Base-by-base conservation (phyloP, 2,888 invertebrate genomes). In the Acleris emargana region DNA sequence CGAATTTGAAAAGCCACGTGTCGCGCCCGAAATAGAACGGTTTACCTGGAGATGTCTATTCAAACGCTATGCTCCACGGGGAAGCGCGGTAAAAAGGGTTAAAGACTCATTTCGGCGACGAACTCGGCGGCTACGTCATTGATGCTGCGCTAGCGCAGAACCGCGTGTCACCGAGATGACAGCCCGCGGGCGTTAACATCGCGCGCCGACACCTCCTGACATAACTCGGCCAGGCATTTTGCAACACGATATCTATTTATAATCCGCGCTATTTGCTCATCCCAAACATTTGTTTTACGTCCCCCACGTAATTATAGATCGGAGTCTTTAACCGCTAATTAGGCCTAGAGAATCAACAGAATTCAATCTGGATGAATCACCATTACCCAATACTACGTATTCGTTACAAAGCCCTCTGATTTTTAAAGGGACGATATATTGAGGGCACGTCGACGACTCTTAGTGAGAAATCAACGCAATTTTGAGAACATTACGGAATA, bases 251-350 rank as follows among this genome's bases (percentile, higher is more conserved):
- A 68, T 81, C 87, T 89, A 90, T 88, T 84, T 84, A 87, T 89
- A 90, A 61, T 79, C 73, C 72, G 73, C 72, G 76, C 84, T 84
- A 86, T 86, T 83, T 81, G 82, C 77, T 73, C 78, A 77, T 81
- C 81, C 83, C 80, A 87, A 89, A 89, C 87, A 83, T 84, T 85
- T 86, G 84, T 88, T 86, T 86, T 86, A 84, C 75, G 79, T 74
- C 62, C 73, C 32, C 73, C 78, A 75, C 80, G 79, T 86, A 88
- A 89, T 90, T 87, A 88, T 86, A 88, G 83, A 78, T 71, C 77
- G 82, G 86, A 85, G 90, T 89, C 90, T 87, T 89, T 86, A 89
- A 89, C 89, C 90, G 89, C 81, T 88, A 91, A 89, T 90, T 83
- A 80, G 89, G 83, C 77, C 86, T 87, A 52, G 60, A 43, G 50